Conservation (phyloP, 2,888 invertebrate species). For the Danaus chrysippus region DNA sequence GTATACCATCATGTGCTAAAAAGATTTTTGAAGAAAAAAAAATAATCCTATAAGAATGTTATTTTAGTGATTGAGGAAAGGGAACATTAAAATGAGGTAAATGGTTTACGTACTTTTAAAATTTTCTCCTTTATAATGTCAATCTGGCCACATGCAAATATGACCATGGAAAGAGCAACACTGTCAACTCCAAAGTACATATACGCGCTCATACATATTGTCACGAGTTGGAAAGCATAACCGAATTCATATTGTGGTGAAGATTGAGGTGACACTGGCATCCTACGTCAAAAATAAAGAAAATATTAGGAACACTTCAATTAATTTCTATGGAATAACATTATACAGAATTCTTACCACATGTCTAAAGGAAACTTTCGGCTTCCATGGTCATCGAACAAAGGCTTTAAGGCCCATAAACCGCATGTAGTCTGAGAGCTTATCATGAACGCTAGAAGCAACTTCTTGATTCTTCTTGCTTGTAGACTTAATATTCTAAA, state of each 20-base stretch:
- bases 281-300: conserved; percentile 44
- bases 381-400: conserved; percentile 60
- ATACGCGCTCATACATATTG: conserved; percentile 64
- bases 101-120: conserved; percentile 46
- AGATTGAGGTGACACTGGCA: conserved; percentile 55
- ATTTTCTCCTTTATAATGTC: conserved; percentile 67
- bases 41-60: no score
- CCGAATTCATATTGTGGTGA: conserved; percentile 60
- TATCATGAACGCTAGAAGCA: conserved; percentile 59
- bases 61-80: background rate
- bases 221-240: conserved; percentile 57
- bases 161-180: conserved; percentile 61
- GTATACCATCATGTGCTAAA: no score
- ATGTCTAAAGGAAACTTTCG: conserved; percentile 68
- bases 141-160: conserved; percentile 66
- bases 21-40: no score
- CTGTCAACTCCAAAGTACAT: conserved; percentile 73
- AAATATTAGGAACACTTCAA: background rate
- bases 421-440: conserved; percentile 60
- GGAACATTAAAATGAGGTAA: background rate
- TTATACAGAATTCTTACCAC: conserved; percentile 49
- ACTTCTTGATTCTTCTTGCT: conserved; percentile 55
- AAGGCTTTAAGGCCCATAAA: conserved; percentile 61
- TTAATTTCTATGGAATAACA: background rate
- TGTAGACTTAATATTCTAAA: conserved; percentile 53